Percentiles rank a stretch among this genome's conserved stretches.
Evolutionary conservation across 2,797 vertebrate species (phyloP).

Genomic region (Etheostoma nigrum): DNA sequence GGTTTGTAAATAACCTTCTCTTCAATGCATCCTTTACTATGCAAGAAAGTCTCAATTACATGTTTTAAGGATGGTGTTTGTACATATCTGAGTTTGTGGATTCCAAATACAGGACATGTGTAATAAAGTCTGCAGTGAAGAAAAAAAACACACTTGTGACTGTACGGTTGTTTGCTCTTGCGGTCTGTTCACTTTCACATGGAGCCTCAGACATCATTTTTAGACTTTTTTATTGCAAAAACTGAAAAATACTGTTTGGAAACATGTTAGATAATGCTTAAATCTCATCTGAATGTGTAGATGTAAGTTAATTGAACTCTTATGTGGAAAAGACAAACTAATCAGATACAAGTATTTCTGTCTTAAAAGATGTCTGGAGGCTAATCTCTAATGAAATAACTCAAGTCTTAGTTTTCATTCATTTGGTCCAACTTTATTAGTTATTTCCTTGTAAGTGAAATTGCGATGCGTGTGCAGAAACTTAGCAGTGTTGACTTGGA

Average conservation of each 20-base stretch:
- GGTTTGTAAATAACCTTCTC: conserved; percentile 22
- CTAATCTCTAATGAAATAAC: conserved; percentile 33
- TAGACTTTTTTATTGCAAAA: background rate
- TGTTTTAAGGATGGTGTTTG: conserved; percentile 40
- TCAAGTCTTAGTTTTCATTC: conserved; percentile 48
- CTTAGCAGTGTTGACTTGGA: conserved; percentile 39
- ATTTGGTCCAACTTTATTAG: conserved; percentile 79
- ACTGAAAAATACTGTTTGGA: background rate
- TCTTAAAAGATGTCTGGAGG: background rate
- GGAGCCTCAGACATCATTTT: background rate
- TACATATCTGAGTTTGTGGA: conserved; percentile 61
- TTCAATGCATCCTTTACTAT: conserved; percentile 8
- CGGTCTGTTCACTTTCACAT: background rate
- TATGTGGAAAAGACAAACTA: background rate
- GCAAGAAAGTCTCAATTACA: conserved; percentile 42
- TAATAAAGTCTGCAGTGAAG: conserved; percentile 76
- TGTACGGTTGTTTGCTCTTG: conserved; percentile 5
- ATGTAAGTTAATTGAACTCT: background rate
- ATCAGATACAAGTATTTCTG: background rate
- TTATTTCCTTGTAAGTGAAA: conserved; percentile 50
- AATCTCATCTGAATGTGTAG: background rate
- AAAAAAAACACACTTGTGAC: conserved; percentile 6
- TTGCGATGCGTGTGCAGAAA: conserved; percentile 47
- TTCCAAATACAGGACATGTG: conserved; percentile 62
- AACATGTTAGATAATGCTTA: background rate